A percentile compares a stretch with the other conserved stretches of the same genome.
Conservation (phyloP, 2,888 invertebrate genomes). For the Drosophila diplacantha region DNA sequence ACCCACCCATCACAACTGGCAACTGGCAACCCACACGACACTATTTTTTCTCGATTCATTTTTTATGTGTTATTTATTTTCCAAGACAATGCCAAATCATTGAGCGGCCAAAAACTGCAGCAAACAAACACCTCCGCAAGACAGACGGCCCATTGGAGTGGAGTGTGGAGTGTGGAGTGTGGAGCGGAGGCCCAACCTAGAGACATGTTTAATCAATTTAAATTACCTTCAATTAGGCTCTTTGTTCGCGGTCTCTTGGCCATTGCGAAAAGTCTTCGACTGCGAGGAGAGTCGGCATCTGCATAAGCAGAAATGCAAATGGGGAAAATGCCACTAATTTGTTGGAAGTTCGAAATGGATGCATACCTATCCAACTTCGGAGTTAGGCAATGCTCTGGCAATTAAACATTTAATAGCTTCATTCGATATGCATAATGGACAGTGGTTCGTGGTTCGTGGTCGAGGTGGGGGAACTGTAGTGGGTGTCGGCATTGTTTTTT, state of each 20-base stretch:
- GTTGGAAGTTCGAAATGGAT: slow-evolving; percentile 39
- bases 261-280: slow-evolving; percentile 31
- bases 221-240: slow-evolving; percentile 69
- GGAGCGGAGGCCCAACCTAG: slow-evolving; percentile 30
- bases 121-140: slow-evolving; percentile 52
- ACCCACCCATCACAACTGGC: slow-evolving; percentile 41
- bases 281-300: slow-evolving; percentile 20
- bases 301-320: slow-evolving; percentile 42
- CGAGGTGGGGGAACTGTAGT: slow-evolving; percentile 29
- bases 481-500: slow-evolving; percentile 51
- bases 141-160: slow-evolving; percentile 14
- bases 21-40: slow-evolving; percentile 36
- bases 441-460: slow-evolving; percentile 4
- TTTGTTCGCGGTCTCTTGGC: slow-evolving; percentile 50
- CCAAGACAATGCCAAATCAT: slow-evolving; percentile 61
- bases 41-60: slow-evolving; percentile 23
- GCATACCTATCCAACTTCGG: slow-evolving; percentile 41
- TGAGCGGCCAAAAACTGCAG: slow-evolving; percentile 59
- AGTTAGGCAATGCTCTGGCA: slow-evolving; percentile 42
- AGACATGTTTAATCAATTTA: slow-evolving; percentile 66
- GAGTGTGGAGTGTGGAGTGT: slow-evolving; percentile 5
- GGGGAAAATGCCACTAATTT: slow-evolving; percentile 48
- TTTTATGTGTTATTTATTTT: slow-evolving; percentile 14
- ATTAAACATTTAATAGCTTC: slow-evolving; percentile 68
- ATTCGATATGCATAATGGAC: slow-evolving; percentile 69